phyloP scores from a whole-genome alignment of 1,140 invertebrate genomes.

The Meloidogyne chitwoodi region DNA sequence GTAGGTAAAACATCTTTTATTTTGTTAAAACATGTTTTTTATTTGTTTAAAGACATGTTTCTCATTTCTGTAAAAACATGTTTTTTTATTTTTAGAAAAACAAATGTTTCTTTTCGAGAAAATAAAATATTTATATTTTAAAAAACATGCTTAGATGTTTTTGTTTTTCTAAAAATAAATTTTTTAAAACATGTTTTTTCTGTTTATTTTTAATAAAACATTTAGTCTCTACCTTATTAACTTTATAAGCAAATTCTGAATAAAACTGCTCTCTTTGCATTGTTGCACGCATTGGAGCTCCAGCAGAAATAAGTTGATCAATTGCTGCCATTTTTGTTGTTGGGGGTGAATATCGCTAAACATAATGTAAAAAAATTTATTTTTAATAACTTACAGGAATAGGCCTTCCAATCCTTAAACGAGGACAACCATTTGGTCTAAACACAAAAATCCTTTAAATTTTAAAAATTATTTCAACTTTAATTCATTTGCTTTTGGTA shows the following conservation, averaged over 20 bases:
- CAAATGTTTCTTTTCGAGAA: too few species aligned
- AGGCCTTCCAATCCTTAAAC: slow-evolving; percentile 34
- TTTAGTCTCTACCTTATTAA: not conserved
- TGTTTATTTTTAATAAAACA: not conserved
- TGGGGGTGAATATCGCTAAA: not conserved
- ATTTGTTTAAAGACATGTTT: not conserved
- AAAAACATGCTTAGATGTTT: not conserved
- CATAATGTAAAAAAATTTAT: not conserved
- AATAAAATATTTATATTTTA: too few species aligned
- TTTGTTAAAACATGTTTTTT: not conserved
- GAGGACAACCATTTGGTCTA: slow-evolving; percentile 28
- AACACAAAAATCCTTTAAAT: not conserved
- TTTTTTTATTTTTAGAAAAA: not conserved
- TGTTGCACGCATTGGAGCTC: not conserved
- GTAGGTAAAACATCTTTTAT: not conserved
- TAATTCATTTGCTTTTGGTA: slow-evolving; percentile 30
- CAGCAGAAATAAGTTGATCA: not conserved
- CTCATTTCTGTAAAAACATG: not conserved
- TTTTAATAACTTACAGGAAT: slow-evolving; percentile 25
- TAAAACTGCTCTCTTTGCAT: slow-evolving; percentile 3
- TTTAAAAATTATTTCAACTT: not conserved
- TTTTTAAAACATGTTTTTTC: not conserved
- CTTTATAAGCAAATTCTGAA: not conserved
- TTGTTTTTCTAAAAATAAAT: not conserved
- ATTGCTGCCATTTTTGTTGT: not conserved